Evolutionary conservation across 2,797 vertebrate genomes (phyloP).

Genomic region (Borostomias antarcticus): DNA sequence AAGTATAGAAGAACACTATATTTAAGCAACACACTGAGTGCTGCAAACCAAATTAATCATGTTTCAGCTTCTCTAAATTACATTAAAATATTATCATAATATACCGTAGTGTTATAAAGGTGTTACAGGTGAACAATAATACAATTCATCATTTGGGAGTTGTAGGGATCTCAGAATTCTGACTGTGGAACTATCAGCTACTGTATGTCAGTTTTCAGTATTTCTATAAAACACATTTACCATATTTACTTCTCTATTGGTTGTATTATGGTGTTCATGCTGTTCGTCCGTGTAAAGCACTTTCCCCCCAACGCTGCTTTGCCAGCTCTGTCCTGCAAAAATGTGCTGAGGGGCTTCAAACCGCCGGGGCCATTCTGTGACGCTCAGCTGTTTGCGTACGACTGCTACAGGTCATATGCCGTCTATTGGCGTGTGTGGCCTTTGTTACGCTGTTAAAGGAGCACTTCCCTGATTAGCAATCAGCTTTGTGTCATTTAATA

Average conservation of each 20-base stretch:
- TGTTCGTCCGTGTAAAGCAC: constrained; percentile 14
- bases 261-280: background rate
- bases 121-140: background rate
- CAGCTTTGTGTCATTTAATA: too few relatives aligned
- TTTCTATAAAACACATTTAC: background rate
- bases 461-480: too few relatives aligned
- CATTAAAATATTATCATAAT: background rate
- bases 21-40: background rate
- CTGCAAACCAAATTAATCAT: background rate
- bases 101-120: too few relatives aligned
- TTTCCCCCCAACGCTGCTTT: constrained; percentile 5
- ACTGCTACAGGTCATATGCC: constrained; percentile 41
- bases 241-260: background rate
- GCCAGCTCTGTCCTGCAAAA: constrained; percentile 25
- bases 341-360: constrained; percentile 59
- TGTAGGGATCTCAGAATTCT: background rate
- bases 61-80: background rate
- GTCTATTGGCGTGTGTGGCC: too few relatives aligned
- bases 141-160: background rate
- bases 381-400: constrained; percentile 52
- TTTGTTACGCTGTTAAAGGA: too few relatives aligned
- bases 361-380: constrained; percentile 28
- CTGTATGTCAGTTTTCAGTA: background rate
- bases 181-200: background rate
- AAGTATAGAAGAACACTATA: background rate